Conservation (phyloP, 92 coral and sea anemone species). For the Virgularia gustaviana region DNA sequence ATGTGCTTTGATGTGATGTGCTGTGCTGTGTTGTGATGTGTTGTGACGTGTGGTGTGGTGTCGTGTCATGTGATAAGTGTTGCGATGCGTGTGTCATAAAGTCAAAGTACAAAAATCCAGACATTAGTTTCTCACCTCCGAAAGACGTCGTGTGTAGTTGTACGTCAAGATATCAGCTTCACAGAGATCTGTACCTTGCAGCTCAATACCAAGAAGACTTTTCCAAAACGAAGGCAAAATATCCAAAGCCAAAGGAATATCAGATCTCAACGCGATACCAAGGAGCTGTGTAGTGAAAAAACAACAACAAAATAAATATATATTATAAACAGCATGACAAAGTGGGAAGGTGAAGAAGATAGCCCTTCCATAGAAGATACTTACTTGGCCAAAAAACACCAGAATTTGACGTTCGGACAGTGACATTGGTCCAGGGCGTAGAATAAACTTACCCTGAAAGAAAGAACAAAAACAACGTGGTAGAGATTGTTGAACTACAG, state of each 20-base stretch:
- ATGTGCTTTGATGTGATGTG: too few relatives aligned
- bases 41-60: too few relatives aligned
- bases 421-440: constrained; percentile 87
- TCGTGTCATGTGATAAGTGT: too few relatives aligned
- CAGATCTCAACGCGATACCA: constrained; percentile 91
- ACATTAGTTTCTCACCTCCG: constrained; percentile 60
- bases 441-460: constrained; percentile 76
- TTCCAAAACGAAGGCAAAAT: constrained; percentile 93
- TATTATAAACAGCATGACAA: background rate
- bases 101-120: too few relatives aligned
- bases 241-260: constrained; percentile 93
- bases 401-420: constrained; percentile 73
- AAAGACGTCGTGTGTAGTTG: constrained; percentile 82
- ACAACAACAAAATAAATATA: background rate
- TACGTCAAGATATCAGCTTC: constrained; percentile 90
- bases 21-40: too few relatives aligned
- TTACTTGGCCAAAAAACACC: constrained; percentile 94
- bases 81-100: too few relatives aligned
- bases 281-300: constrained; percentile 54
- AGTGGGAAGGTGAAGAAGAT: background rate
- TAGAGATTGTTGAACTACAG: too few relatives aligned
- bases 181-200: constrained; percentile 68
- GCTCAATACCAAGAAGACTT: constrained; percentile 77
- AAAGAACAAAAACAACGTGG: too few relatives aligned
- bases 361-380: background rate